Base-by-base conservation (phyloP, 2,113 vertebrate genomes). In the Nannospalax galili region DNA sequence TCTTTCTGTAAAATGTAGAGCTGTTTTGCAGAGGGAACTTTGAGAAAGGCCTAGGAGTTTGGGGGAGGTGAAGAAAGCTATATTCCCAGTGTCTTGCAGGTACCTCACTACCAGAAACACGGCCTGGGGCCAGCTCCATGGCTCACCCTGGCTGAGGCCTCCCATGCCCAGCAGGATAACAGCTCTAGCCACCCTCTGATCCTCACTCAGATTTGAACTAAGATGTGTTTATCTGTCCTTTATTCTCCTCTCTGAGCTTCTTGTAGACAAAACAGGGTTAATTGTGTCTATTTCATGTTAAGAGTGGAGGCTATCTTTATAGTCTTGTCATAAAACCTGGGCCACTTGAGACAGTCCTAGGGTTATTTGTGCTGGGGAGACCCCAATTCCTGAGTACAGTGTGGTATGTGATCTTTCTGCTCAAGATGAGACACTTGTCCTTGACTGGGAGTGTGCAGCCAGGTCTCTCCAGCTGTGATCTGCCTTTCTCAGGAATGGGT, bases 1-100 rank as follows among this genome's bases (percentile, higher is more conserved):
- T 60, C 72, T 91, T 91, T 95, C 94, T 90, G 82, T 17, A 96
- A 92, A 96, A 96, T 14, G 72, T 5, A 60, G 92, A 95, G 86
- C 74, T 96, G 79, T 91, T 94, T 77, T 94, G 40, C 79, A 89
- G 37, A 58, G 30, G 75, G 62, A 96, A 77, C 95, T 42, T 91
- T 78, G 91, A 86, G 74, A 4, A 82, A 79, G 80, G 8, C 45
- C 52, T 73, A 93, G 30, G 16, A 14, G 0, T 74, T 88, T 84
- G 78, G 30, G 12, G 84, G 62, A 82, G 64, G 60, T 48, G 42
- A 87, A 81, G 45, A 77, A 58, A 90, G 58, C 28, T 40, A 19
- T 1, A 0, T 24, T 22, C 65, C 62, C 45, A 0, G 2, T 3
- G 35, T 64, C 91, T 75, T 37, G 52, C 37, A 60, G 67, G 48